Conservation (phyloP, 2,113 vertebrate species). For the human (Homo sapiens) region GRCh38 chr5:177803501-177804000, state of each 20-base stretch:
- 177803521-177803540: neutral
- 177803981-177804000: too few relatives aligned
- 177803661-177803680: fast-evolving
- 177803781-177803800: neutral
- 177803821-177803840: too few relatives aligned
- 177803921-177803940: too few relatives aligned
- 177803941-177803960: too few relatives aligned
- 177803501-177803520: neutral
- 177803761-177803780: neutral
- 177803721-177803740: neutral
- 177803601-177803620: neutral
- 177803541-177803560: neutral
- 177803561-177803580: neutral
- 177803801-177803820: too few relatives aligned
- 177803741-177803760: fast-evolving
- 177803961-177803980: too few relatives aligned
- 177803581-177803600: neutral
- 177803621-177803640: neutral
- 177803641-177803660: neutral
- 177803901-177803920: too few relatives aligned
- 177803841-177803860: too few relatives aligned
- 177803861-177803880: too few relatives aligned
- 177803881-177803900: too few relatives aligned
- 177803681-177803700: neutral
- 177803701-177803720: neutral